phyloP scores from a whole-genome alignment of 2,888 invertebrate species.

The Muschampia plurimacula region DNA sequence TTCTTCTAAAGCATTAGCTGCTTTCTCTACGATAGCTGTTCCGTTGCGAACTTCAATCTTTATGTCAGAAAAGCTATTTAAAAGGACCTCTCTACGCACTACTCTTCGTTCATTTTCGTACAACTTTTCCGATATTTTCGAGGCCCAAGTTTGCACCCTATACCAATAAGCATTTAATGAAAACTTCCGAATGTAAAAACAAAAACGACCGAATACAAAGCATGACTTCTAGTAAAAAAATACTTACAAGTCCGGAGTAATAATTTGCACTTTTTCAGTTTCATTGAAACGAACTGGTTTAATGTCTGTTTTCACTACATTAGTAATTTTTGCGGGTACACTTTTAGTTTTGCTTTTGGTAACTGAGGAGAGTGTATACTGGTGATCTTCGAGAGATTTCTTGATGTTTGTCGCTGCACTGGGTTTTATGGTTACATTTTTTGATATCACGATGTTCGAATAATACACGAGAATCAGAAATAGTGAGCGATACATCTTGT shows the following conservation, averaged over 20 bases:
- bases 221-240: not conserved
- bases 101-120: conserved; percentile 63
- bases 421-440: conserved; percentile 39
- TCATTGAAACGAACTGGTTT: conserved; percentile 38
- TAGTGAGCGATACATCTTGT: conserved; percentile 35
- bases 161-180: not conserved
- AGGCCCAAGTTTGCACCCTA: conserved; percentile 73
- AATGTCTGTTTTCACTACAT: conserved; percentile 58
- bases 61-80: conserved; percentile 64
- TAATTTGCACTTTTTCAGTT: conserved; percentile 55
- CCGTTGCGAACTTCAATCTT: conserved; percentile 68
- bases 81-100: conserved; percentile 62
- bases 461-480: conserved; percentile 31
- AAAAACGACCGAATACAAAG: no score
- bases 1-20: conserved; percentile 62
- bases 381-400: conserved; percentile 65
- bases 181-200: no score
- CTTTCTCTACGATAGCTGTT: conserved; percentile 66
- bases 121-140: conserved; percentile 63
- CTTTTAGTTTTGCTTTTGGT: conserved; percentile 62
- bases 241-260: conserved; percentile 66
- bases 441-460: conserved; percentile 19
- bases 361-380: conserved; percentile 55
- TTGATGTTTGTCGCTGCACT: conserved; percentile 59
- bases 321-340: conserved; percentile 61